These are phyloP conservation scores for Trematomus loennbergii DNA, from an alignment of 2,113 vertebrate species.

Conservation along the genomic window DNA sequence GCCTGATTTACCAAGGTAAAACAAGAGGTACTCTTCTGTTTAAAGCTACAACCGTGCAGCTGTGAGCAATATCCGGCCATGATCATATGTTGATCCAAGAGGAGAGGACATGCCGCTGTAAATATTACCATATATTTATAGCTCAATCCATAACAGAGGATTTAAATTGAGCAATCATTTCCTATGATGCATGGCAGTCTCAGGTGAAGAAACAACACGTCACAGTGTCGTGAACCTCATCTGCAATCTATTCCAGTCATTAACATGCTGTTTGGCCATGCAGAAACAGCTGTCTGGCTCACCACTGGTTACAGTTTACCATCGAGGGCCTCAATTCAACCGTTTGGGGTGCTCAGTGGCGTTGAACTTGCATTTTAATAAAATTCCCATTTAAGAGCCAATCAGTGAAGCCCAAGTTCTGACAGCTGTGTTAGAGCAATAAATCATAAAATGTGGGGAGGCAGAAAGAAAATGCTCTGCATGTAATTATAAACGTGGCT, in stretches of 20 bases:
- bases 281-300: conserved; percentile 41
- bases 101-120: conserved; percentile 21
- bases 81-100: conserved; percentile 45
- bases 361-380: conserved; percentile 62
- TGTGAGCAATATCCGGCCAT: conserved; percentile 10
- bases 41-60: conserved; percentile 12
- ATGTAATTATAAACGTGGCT: conserved; percentile 68
- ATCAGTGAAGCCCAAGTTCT: conserved; percentile 57
- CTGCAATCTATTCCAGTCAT: conserved; percentile 54
- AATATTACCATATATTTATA: conserved; percentile 43
- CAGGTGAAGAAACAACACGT: conserved; percentile 44
- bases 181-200: conserved; percentile 40
- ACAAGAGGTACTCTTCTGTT: not conserved
- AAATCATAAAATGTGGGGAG: conserved; percentile 65
- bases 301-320: conserved; percentile 17
- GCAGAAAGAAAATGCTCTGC: conserved; percentile 27
- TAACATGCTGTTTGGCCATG: conserved; percentile 33
- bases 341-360: conserved; percentile 12
- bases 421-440: conserved; percentile 72
- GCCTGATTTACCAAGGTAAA: conserved; percentile 20
- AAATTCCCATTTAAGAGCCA: conserved; percentile 64
- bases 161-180: conserved; percentile 51
- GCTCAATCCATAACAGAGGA: not conserved
- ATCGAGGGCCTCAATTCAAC: conserved; percentile 18
- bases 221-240: conserved; percentile 39